Evolutionary conservation across 2,113 vertebrate species (phyloP).

Genomic region (Nothobranchius kuhntae): DNA sequence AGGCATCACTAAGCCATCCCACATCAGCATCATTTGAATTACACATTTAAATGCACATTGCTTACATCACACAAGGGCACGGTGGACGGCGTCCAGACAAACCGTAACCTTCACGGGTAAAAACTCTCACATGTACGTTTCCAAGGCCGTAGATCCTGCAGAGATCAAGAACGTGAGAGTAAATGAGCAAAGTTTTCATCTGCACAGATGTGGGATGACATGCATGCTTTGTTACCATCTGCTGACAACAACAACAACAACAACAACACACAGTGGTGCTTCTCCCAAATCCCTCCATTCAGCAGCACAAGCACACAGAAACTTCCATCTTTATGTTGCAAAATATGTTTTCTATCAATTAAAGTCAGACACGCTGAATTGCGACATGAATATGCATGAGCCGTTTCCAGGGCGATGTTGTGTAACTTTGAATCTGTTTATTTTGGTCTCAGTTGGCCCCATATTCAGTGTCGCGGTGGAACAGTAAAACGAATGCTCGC

Average conservation of each 20-base stretch:
- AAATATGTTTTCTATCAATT: conserved; percentile 63
- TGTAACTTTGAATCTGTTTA: conserved; percentile 58
- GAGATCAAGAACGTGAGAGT: conserved; percentile 10
- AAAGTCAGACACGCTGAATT: conserved; percentile 40
- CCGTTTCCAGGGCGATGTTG: conserved; percentile 61
- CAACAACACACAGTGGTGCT: not conserved
- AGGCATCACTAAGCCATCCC: conserved; percentile 11
- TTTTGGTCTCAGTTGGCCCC: conserved; percentile 57
- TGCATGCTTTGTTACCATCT: not conserved
- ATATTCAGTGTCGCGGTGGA: conserved; percentile 17
- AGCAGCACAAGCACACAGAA: not conserved
- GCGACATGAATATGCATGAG: conserved; percentile 58
- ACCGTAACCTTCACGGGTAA: conserved; percentile 9
- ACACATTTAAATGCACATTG: conserved; percentile 47
- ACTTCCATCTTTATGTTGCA: conserved; percentile 18
- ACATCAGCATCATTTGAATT: conserved; percentile 24
- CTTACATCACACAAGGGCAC: conserved; percentile 12
- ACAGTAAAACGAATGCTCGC: conserved; percentile 38
- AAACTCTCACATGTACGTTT: not conserved
- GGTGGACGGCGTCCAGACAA: conserved; percentile 8
- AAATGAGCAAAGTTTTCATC: not conserved
- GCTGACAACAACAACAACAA: not conserved
- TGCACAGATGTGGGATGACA: not conserved
- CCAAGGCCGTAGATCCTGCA: not conserved
- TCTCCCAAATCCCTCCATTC: conserved; percentile 1